A percentile compares a stretch with the other conserved stretches of the same genome.
phyloP scores from a whole-genome alignment of 2,113 vertebrate species.

The Nasalis larvatus region DNA sequence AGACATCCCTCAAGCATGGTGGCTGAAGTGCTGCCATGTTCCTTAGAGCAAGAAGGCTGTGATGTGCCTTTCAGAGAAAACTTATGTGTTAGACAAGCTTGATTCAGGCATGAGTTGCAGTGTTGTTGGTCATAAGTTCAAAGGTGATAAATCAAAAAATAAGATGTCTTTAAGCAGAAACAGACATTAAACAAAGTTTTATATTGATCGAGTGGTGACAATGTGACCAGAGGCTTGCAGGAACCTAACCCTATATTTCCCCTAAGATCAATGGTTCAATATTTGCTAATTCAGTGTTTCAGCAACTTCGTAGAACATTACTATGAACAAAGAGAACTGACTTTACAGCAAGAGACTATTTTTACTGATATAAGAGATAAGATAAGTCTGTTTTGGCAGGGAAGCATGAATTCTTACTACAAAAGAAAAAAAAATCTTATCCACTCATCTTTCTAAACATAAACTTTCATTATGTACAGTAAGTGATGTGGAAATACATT shows the following conservation, averaged over 20 bases:
- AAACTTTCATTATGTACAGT: background rate
- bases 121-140: background rate
- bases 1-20: background rate
- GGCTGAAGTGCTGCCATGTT: background rate
- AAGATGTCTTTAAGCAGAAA: background rate
- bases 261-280: background rate
- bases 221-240: background rate
- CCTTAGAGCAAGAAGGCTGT: background rate
- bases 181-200: background rate
- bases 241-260: background rate
- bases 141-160: background rate
- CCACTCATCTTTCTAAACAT: background rate
- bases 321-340: background rate
- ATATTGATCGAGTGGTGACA: background rate
- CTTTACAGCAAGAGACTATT: background rate
- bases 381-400: background rate
- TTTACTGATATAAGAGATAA: conserved; percentile 20
- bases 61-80: background rate
- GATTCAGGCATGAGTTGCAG: background rate
- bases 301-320: background rate
- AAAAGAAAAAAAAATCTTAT: conserved; percentile 15
- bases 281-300: background rate
- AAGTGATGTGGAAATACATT: background rate
- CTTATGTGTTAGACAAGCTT: background rate
- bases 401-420: background rate